phyloP scores from a whole-genome alignment of 2,113 vertebrate genomes.

The Tenrec ecaudatus region DNA sequence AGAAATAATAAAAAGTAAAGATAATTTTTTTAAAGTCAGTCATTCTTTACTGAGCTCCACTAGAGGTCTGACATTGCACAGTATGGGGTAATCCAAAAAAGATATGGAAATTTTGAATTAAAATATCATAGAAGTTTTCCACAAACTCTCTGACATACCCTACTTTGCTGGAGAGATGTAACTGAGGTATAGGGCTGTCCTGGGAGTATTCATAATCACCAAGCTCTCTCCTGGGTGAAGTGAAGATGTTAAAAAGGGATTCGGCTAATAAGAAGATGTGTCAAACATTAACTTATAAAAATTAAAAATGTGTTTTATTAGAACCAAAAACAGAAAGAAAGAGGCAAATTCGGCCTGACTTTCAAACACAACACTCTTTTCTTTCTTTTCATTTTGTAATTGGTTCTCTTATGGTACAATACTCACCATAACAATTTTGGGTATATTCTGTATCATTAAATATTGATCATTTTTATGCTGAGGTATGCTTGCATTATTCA shows the following conservation, averaged over 20 bases:
- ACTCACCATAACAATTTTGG: not conserved
- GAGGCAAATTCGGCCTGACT: not conserved
- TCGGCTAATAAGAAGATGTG: not conserved
- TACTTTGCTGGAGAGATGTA: not conserved
- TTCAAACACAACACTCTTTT: not conserved
- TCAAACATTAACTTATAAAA: not conserved
- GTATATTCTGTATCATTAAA: not conserved
- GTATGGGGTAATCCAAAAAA: not conserved
- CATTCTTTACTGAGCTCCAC: not conserved
- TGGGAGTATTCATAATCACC: no score
- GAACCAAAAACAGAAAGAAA: conserved; percentile 35
- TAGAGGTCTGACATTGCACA: not conserved
- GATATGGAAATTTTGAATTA: no score
- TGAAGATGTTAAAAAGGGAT: not conserved
- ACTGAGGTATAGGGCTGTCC: not conserved
- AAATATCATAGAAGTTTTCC: no score
- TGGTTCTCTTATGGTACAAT: not conserved
- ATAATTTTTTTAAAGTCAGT: not conserved
- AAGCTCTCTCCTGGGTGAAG: no score
- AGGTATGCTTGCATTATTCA: not conserved
- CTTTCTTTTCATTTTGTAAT: not conserved
- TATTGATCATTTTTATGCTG: not conserved
- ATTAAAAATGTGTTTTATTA: not conserved
- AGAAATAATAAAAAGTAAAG: not conserved
- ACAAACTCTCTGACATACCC: no score